Evolutionary conservation across 1,140 invertebrate genomes (phyloP).

Genomic region (Macrobrachium nipponense): DNA sequence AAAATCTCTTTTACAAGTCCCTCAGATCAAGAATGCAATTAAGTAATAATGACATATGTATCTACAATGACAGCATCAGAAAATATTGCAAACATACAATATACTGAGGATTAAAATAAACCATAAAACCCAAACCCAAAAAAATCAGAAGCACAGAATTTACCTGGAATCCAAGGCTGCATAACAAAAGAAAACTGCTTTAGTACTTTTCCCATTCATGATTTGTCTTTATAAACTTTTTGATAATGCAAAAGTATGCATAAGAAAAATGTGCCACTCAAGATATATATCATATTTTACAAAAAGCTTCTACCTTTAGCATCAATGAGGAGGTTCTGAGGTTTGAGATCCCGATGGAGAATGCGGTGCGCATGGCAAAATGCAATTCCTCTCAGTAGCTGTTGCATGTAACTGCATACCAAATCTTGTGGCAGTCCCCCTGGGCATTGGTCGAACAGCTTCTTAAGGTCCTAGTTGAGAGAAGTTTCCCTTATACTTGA

Average conservation of each 20-base stretch:
- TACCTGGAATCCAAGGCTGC: no score
- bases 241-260: no score
- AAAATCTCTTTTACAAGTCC: no score
- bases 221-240: not conserved
- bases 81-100: no score
- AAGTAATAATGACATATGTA: no score
- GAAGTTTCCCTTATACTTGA: not conserved
- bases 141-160: no score
- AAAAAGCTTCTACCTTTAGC: conserved; percentile 65
- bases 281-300: not conserved
- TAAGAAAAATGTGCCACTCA: not conserved
- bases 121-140: no score
- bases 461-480: conserved; percentile 56
- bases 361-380: conserved; percentile 93
- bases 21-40: no score
- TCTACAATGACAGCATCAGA: no score
- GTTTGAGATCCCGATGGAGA: conserved; percentile 90
- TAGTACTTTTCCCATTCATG: no score
- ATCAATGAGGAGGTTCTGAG: conserved; percentile 90
- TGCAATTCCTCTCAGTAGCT: conserved; percentile 88
- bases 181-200: no score
- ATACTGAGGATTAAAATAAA: no score
- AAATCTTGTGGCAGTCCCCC: conserved; percentile 49
- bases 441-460: conserved; percentile 67
- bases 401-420: conserved; percentile 74